phyloP scores from a whole-genome alignment of 2,797 vertebrate genomes.

The Vipera ursinii region DNA sequence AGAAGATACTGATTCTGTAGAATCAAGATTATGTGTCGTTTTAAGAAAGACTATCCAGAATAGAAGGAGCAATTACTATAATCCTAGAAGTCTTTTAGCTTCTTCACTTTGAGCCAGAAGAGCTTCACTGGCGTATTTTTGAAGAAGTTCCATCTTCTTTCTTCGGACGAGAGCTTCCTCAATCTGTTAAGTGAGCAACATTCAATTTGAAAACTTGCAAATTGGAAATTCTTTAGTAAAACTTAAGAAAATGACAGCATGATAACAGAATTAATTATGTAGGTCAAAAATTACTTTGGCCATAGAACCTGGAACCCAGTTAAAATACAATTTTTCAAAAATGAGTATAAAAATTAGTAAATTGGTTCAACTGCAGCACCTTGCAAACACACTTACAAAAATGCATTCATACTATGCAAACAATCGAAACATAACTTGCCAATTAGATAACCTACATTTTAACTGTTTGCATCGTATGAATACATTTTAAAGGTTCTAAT shows the following conservation, averaged over 20 bases:
- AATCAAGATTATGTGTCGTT: slow-evolving; percentile 36
- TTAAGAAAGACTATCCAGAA: slow-evolving; percentile 47
- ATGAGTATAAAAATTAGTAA: neutral
- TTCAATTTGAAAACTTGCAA: neutral
- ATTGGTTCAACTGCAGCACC: neutral
- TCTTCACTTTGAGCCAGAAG: slow-evolving; percentile 93
- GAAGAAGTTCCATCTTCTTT: slow-evolving; percentile 96
- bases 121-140: slow-evolving; percentile 92
- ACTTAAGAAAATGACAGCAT: neutral
- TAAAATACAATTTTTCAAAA: neutral
- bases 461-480: neutral
- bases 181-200: slow-evolving; percentile 73
- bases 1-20: slow-evolving; percentile 7
- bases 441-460: neutral
- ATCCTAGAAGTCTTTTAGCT: slow-evolving; percentile 84
- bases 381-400: neutral
- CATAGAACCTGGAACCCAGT: neutral
- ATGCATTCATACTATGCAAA: neutral
- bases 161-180: slow-evolving; percentile 91
- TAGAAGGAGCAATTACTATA: slow-evolving; percentile 64
- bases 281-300: neutral
- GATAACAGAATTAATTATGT: neutral
- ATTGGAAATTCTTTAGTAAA: neutral
- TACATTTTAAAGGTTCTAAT: neutral
- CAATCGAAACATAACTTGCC: neutral